phyloP scores from a whole-genome alignment of 2,113 vertebrate genomes.

The Corythaixoides concolor region DNA sequence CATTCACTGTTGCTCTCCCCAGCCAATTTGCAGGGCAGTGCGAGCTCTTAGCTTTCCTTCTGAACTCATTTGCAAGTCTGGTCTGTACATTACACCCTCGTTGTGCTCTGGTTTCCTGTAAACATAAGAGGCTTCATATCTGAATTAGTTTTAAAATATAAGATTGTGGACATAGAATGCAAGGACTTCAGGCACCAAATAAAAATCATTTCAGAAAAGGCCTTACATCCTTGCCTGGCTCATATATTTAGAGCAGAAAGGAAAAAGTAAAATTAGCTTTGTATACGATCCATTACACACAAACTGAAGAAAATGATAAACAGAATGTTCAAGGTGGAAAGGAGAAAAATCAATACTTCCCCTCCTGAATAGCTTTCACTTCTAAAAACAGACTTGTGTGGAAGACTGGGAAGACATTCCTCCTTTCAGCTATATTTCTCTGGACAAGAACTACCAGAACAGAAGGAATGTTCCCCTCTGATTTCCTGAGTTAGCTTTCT shows the following conservation, averaged over 20 bases:
- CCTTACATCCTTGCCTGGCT: not conserved
- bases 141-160: not conserved
- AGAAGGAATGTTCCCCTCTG: not conserved
- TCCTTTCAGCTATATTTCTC: conserved; percentile 12
- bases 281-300: conserved; percentile 49
- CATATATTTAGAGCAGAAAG: conserved; percentile 25
- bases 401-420: conserved; percentile 49
- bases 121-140: not conserved
- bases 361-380: conserved; percentile 53
- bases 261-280: conserved; percentile 59
- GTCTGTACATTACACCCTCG: not conserved
- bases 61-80: not conserved
- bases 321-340: conserved; percentile 67
- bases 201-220: conserved; percentile 19
- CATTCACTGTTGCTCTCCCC: not conserved
- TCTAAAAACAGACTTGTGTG: conserved; percentile 69
- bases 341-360: conserved; percentile 74
- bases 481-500: not conserved
- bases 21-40: not conserved
- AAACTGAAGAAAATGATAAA: conserved; percentile 62
- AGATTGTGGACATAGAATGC: not conserved
- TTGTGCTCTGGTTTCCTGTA: not conserved
- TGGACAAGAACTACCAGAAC: not conserved
- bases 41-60: not conserved
- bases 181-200: not conserved